These are phyloP conservation scores for Morelia viridis DNA, from an alignment of 2,797 vertebrate species.

Conservation along the genomic window DNA sequence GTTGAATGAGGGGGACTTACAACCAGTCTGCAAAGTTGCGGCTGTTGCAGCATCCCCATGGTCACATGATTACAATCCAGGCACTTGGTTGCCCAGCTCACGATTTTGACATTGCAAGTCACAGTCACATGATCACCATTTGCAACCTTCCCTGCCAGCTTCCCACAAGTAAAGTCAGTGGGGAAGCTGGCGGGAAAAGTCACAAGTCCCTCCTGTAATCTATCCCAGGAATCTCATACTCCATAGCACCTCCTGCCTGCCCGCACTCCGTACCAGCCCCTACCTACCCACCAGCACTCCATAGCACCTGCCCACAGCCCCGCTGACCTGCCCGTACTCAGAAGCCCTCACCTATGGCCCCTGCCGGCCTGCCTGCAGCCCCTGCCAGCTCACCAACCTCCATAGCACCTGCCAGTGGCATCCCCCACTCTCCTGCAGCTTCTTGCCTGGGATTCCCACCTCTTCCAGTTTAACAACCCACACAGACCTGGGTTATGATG, in stretches of 20 bases:
- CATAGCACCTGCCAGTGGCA: not conserved
- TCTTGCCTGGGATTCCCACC: not conserved
- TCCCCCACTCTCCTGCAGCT: not conserved
- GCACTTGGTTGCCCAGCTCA: not conserved
- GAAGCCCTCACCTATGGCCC: not conserved
- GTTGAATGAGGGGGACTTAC: not conserved
- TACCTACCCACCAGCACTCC: not conserved
- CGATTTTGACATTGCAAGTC: not conserved
- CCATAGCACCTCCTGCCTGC: not conserved
- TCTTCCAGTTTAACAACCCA: not conserved
- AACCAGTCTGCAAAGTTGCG: not conserved
- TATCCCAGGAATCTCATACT: not conserved
- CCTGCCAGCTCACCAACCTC: not conserved
- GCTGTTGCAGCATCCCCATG: not conserved
- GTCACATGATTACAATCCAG: not conserved
- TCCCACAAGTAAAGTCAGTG: not conserved
- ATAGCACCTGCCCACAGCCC: not conserved
- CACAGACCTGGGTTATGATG: not conserved
- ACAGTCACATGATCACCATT: not conserved
- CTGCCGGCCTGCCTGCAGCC: not conserved
- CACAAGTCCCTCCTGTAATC: too few relatives aligned
- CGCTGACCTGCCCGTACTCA: too few relatives aligned
- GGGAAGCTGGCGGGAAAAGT: too few relatives aligned
- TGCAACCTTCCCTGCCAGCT: not conserved
- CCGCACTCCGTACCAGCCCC: not conserved